Conservation (phyloP, 2,113 vertebrate species). For the Leiothrix lutea region DNA sequence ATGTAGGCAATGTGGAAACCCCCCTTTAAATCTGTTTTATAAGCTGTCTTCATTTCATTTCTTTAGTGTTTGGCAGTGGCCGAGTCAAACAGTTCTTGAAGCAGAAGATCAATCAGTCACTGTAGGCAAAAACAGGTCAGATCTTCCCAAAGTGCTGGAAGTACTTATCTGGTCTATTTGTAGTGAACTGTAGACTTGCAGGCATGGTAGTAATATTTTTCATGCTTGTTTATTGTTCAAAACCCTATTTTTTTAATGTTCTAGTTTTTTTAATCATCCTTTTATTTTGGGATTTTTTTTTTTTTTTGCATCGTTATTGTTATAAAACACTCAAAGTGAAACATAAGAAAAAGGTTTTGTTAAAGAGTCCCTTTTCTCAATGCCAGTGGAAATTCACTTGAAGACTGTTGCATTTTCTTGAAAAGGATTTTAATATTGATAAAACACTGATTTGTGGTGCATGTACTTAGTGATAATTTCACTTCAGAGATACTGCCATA, state of each 20-base stretch:
- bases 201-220: not conserved
- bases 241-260: accelerated
- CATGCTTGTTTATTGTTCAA: not conserved
- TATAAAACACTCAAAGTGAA: not conserved
- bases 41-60: not conserved
- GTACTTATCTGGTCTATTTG: not conserved
- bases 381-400: not conserved
- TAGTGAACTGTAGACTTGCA: not conserved
- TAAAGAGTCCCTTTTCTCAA: not conserved
- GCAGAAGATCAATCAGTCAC: not conserved
- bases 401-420: not conserved
- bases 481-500: not conserved
- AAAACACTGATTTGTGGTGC: not conserved
- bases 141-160: not conserved
- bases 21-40: not conserved
- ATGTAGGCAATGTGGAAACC: not conserved
- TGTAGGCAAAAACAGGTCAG: not conserved
- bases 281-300: not conserved
- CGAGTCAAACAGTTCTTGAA: not conserved
- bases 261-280: not conserved
- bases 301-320: not conserved
- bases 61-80: not conserved
- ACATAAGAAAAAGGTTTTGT: not conserved
- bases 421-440: not conserved
- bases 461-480: not conserved